Evolutionary conservation across 2,113 vertebrate genomes (phyloP), one percentile per base, ranked within the genome.

Genomic region (Bos javanicus): DNA sequence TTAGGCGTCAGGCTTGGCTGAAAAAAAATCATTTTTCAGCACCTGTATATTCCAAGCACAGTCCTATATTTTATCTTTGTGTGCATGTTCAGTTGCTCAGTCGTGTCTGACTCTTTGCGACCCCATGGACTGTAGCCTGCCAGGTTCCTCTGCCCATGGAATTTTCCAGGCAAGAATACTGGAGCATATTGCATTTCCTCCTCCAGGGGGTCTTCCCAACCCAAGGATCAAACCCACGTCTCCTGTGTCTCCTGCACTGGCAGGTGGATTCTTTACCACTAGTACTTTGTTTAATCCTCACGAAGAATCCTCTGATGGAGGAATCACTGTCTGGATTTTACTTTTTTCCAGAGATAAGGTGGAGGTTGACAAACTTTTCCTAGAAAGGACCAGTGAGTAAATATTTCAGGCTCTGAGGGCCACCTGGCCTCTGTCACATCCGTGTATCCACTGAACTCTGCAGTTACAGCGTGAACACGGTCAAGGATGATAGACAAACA

Each of bases 401-500:
- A 46, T 54, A 4, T 30, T 17, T 30, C 28, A 64, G 90, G 64
- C 23, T 59, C 8, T 23, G 11, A 52, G 46, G 26, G 19, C 28
- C 23, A 30, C 8, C 8, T 7, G 2, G 16, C 48, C 78, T 71
- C 50, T 59, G 39, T 14, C 10, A 25, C 25, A 5, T 5, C 64
- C 39, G 30, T 57, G 30, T 7, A 7, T 15, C 33, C 19, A 6
- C 23, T 74, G 52, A 56, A 5, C 7, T 57, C 56, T 30, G 13
- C 9, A 8, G 2, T 46, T 26, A 15, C 8, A 17, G 8, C 6
- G 0, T 15, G 3, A 74, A 62, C 48, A n/a, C 3, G 3, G 16
- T 50, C 48, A 26, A 26, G 5, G 90, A 33, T 3, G 3, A 7
- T 7, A 56, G 21, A 52, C 9, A n/a, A n/a, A 81, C 88, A 16